These are phyloP conservation scores for Sandelia bainsii DNA, from an alignment of 2,797 vertebrate species.

Conservation along the genomic window DNA sequence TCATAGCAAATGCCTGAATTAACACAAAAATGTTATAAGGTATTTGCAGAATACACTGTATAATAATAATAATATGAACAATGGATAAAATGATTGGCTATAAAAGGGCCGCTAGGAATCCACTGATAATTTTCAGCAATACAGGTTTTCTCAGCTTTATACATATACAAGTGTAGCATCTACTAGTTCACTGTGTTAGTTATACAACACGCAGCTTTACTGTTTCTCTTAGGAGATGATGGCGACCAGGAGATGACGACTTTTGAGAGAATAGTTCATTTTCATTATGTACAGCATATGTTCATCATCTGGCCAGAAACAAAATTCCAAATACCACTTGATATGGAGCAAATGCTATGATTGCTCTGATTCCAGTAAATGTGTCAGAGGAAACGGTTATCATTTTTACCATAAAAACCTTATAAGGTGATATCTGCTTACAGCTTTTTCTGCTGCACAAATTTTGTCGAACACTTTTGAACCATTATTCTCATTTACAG, in stretches of 20 bases:
- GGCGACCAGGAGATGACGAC: too few relatives aligned
- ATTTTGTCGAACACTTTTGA: too few relatives aligned
- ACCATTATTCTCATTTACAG: too few relatives aligned
- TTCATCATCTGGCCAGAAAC: neutral
- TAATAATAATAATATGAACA: constrained; percentile 2
- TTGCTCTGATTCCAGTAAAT: neutral
- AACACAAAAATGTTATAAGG: neutral
- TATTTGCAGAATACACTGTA: too few relatives aligned
- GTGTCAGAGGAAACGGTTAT: neutral
- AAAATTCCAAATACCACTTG: neutral
- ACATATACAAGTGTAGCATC: neutral
- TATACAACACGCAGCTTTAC: neutral
- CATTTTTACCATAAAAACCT: too few relatives aligned
- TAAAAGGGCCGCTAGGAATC: neutral
- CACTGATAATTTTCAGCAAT: neutral
- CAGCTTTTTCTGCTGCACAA: neutral
- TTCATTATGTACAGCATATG: too few relatives aligned
- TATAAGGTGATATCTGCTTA: too few relatives aligned
- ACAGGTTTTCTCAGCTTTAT: too few relatives aligned
- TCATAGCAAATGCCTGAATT: constrained; percentile 3
- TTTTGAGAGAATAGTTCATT: too few relatives aligned
- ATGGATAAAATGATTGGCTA: neutral
- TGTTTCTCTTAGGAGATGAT: neutral
- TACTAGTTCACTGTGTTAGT: neutral
- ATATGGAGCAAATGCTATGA: neutral